Percentiles rank a stretch among this genome's conserved stretches.
Evolutionary conservation across 2,113 vertebrate species (phyloP).

Genomic region (Pagrus major): DNA sequence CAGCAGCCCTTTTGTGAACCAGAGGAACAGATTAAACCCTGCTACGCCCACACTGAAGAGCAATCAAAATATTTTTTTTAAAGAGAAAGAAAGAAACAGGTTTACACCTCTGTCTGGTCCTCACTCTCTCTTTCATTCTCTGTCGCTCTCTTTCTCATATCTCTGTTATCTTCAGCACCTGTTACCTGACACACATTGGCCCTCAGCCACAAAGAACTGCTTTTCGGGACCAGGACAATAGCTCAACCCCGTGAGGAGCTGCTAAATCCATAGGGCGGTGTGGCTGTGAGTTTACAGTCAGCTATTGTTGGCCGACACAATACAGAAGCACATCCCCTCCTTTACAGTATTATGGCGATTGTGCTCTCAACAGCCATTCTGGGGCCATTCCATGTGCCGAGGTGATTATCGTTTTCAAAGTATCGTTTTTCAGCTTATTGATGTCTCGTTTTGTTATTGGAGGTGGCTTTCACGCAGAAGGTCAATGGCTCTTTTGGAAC

Average conservation of each 20-base stretch:
- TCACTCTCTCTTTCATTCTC: conserved; percentile 48
- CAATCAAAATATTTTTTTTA: conserved; percentile 64
- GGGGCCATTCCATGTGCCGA: conserved; percentile 63
- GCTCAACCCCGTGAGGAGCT: conserved; percentile 48
- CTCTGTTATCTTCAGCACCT: conserved; percentile 49
- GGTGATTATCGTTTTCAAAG: conserved; percentile 75
- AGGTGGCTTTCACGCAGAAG: conserved; percentile 73
- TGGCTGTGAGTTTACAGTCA: conserved; percentile 72
- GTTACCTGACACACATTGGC: conserved; percentile 79
- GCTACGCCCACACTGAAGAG: conserved; percentile 64
- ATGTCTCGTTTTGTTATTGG: conserved; percentile 78
- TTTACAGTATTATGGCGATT: conserved; percentile 62
- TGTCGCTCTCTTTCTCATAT: conserved; percentile 25
- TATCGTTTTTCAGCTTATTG: conserved; percentile 82
- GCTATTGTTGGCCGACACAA: conserved; percentile 80
- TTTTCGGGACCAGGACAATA: conserved; percentile 70
- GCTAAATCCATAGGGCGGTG: conserved; percentile 73
- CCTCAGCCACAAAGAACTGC: conserved; percentile 62
- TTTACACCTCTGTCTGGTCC: conserved; percentile 28
- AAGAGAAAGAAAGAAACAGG: conserved; percentile 19
- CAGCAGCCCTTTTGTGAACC: conserved; percentile 73
- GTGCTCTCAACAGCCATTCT: conserved; percentile 73
- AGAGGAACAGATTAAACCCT: conserved; percentile 74
- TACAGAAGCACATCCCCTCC: conserved; percentile 70
- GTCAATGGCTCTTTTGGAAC: conserved; percentile 74